phyloP scores from a whole-genome alignment of 2,888 invertebrate species.

The Chrysotoxum bicinctum region DNA sequence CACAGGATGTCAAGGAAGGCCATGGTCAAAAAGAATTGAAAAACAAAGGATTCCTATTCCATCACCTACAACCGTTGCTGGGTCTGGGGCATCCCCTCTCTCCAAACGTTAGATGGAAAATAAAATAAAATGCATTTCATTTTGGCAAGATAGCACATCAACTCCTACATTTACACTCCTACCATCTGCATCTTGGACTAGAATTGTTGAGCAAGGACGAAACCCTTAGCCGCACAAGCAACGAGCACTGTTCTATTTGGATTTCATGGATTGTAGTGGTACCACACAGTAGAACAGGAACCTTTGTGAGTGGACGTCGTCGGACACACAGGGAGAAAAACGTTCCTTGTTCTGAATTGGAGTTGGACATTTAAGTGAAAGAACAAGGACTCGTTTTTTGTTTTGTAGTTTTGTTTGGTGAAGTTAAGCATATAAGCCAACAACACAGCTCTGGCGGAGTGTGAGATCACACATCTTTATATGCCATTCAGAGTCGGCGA shows the following conservation, averaged over 20 bases:
- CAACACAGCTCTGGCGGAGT: conserved; percentile 1
- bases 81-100: background rate
- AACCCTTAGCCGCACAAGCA: background rate
- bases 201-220: conserved; percentile 2
- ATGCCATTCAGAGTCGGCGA: background rate
- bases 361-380: conserved; percentile 38
- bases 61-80: background rate
- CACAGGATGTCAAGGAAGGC: conserved; percentile 5
- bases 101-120: conserved; percentile 7
- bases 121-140: conserved; percentile 13
- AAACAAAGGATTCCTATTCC: conserved; percentile 33
- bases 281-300: conserved; percentile 8
- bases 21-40: background rate
- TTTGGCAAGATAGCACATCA: conserved; percentile 36
- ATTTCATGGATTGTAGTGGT: conserved; percentile 1
- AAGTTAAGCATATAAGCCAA: conserved; percentile 7
- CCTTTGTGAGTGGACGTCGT: background rate
- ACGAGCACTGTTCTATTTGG: background rate
- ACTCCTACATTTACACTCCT: background rate
- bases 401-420: background rate
- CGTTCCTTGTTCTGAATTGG: conserved; percentile 16
- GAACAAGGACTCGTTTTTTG: conserved; percentile 1
- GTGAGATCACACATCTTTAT: conserved; percentile 27
- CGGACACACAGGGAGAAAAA: background rate
- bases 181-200: background rate